phyloP scores from a whole-genome alignment of 2,888 invertebrate genomes.

The Carabus problematicus region DNA sequence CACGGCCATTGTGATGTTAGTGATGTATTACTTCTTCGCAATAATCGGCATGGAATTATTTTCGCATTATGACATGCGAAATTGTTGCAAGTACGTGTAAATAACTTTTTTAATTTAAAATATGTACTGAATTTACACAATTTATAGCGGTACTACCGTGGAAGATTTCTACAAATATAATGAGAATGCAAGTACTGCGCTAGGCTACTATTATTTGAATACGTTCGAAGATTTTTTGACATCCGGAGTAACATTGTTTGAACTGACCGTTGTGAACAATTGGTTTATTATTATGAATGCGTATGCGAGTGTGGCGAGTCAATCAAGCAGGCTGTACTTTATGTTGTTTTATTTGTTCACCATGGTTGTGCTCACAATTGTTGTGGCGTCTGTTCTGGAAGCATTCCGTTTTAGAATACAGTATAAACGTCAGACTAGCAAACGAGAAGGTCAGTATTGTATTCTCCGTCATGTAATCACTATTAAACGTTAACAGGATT shows the following conservation, averaged over 20 bases:
- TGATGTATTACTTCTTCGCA: slow-evolving; percentile 88
- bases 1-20: slow-evolving; percentile 81
- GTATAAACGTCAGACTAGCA: slow-evolving; percentile 81
- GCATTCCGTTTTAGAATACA: slow-evolving; percentile 88
- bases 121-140: slow-evolving; percentile 8
- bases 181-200: slow-evolving; percentile 69
- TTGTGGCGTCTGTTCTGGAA: slow-evolving; percentile 87
- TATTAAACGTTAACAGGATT: slow-evolving; percentile 39
- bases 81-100: slow-evolving; percentile 80
- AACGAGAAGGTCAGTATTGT: slow-evolving; percentile 69
- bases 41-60: slow-evolving; percentile 91
- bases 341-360: slow-evolving; percentile 89
- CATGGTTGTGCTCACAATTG: slow-evolving; percentile 90
- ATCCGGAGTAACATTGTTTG: slow-evolving; percentile 84
- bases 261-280: slow-evolving; percentile 89
- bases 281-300: slow-evolving; percentile 94
- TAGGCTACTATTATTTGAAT: slow-evolving; percentile 88
- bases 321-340: slow-evolving; percentile 82
- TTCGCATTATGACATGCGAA: slow-evolving; percentile 73
- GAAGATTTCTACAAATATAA: slow-evolving; percentile 82
- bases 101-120: not conserved
- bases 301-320: slow-evolving; percentile 73
- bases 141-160: slow-evolving; percentile 78
- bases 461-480: slow-evolving; percentile 45
- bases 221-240: slow-evolving; percentile 81